Base-by-base conservation (phyloP, 2,888 invertebrate species). In the Drosophila koepferae region DNA sequence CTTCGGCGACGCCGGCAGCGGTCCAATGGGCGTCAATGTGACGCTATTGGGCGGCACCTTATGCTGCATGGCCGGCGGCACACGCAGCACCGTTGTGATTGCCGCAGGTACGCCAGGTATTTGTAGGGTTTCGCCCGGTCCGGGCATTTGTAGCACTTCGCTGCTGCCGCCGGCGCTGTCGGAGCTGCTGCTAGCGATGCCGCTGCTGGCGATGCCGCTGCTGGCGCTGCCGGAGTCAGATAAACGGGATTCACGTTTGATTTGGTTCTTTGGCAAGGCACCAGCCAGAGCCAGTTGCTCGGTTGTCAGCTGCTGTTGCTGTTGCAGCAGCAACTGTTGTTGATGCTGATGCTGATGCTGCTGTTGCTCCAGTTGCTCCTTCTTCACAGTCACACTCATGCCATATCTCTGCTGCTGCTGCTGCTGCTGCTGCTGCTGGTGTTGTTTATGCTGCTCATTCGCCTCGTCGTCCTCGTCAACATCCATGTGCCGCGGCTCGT, bases 81-180 rank as follows among this genome's bases (percentile, higher is more conserved):
- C 64, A 6, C 84, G 73, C 63, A 81, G 79, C 43, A 89, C 78
- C 0, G 86, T 83, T 2, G 92, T 92, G 14, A 91, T 91, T 5
- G 82, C 90, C 4, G 91, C 92, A 2, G 91, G 92, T 12, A 92
- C 92, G 7, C 92, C 92, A 8, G 90, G 91, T 58, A 91, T 82
- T 72, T 90, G 90, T 4, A 91, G 63, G 0, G 85, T 91, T 41
- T 87, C 91, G 0, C 91, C 92, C 0, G 90, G 92, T 5, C 92
- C 89, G 0, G 89, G 85, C 70, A 88, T 65, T 0, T 84, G 77
- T 55, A 91, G 48, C 49, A 85, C 79, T 34, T 79, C 86, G 10
- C 69, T 69, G 51, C 73, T 60, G 56, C 71, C 69, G 20, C 75
- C 55, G 4, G 74, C 66, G 54, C 91, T 91, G 41, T 90, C 90